Evolutionary conservation across 2,888 invertebrate species (phyloP).

Genomic region (Podotricha telesiphe): DNA sequence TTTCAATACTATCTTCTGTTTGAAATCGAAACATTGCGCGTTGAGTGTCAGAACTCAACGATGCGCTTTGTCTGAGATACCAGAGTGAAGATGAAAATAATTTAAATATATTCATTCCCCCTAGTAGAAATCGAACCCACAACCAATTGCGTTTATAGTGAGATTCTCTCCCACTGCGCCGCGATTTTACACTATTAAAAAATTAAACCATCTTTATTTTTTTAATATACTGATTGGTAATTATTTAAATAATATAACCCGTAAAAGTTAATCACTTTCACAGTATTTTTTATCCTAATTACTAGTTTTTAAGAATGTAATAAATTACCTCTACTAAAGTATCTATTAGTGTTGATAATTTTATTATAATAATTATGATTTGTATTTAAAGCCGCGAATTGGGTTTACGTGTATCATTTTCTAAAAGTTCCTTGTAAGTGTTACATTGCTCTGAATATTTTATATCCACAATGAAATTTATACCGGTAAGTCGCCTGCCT

Average conservation of each 20-base stretch:
- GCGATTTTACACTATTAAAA: too few species aligned
- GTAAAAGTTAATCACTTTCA: background rate
- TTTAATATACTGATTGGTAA: background rate
- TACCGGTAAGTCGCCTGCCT: background rate
- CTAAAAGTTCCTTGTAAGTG: background rate
- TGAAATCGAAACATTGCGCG: too few species aligned
- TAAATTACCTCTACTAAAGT: background rate
- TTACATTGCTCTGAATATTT: background rate
- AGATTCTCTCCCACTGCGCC: too few species aligned
- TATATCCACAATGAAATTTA: background rate
- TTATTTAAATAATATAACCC: background rate
- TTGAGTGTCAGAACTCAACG: too few species aligned
- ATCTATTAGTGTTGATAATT: background rate
- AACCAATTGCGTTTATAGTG: too few species aligned
- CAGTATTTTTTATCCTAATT: background rate
- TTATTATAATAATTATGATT: background rate
- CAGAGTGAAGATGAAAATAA: too few species aligned
- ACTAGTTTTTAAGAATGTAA: background rate
- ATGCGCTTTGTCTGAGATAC: too few species aligned
- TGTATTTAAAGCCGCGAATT: background rate
- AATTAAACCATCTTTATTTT: background rate
- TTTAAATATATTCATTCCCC: too few species aligned
- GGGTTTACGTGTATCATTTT: background rate
- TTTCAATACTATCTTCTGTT: too few species aligned
- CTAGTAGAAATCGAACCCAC: too few species aligned